These are phyloP conservation scores for Drosophila mulleri DNA, from an alignment of 2,888 invertebrate species.

Conservation along the genomic window DNA sequence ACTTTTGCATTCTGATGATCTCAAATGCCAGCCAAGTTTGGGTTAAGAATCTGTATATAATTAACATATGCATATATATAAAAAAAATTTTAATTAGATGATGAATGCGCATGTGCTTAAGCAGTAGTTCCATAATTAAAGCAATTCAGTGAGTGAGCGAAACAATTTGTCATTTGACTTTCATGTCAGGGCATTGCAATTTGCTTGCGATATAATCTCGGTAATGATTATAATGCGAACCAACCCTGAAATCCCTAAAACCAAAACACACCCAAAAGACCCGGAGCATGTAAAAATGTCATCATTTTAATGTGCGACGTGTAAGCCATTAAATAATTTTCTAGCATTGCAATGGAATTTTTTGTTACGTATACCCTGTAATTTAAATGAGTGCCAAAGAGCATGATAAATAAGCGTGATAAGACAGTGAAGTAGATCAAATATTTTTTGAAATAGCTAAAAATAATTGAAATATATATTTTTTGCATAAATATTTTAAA, in stretches of 20 bases:
- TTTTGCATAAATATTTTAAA: too few relatives aligned
- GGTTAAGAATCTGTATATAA: background rate
- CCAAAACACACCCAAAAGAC: slow-evolving; percentile 28
- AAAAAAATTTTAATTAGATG: slow-evolving; percentile 27
- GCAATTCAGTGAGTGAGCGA: slow-evolving; percentile 24
- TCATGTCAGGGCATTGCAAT: slow-evolving; percentile 44
- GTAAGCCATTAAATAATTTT: slow-evolving; percentile 44
- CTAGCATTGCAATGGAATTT: slow-evolving; percentile 26
- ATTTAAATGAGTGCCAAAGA: background rate
- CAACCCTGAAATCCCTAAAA: slow-evolving; percentile 31
- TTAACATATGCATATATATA: background rate
- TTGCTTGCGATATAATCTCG: slow-evolving; percentile 48
- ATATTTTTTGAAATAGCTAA: background rate
- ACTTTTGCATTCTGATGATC: background rate
- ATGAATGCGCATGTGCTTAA: background rate
- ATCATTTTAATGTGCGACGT: slow-evolving; percentile 31
- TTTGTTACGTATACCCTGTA: slow-evolving; percentile 12
- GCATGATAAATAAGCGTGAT: background rate
- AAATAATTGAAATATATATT: too few relatives aligned
- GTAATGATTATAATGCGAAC: slow-evolving; percentile 44
- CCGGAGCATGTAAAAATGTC: slow-evolving; percentile 42
- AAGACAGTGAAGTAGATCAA: background rate
- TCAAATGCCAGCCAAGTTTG: background rate
- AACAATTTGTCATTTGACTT: slow-evolving; percentile 26
- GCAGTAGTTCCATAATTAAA: slow-evolving; percentile 33